phyloP scores from a whole-genome alignment of 1,140 invertebrate genomes.

The Oryctes rhinoceros region DNA sequence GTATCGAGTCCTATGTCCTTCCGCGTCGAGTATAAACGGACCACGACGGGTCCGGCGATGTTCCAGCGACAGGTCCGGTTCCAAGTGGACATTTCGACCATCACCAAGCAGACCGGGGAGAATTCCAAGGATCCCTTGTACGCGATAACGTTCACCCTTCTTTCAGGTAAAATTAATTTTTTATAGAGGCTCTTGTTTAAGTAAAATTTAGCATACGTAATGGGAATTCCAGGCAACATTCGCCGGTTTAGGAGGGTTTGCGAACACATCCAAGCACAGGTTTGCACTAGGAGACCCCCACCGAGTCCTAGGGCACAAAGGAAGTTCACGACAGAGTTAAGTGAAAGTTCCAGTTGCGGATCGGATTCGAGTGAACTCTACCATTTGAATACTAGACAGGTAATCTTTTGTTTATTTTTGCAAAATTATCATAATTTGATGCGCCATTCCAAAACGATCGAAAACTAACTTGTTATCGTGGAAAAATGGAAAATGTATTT shows the following conservation, averaged over 20 bases:
- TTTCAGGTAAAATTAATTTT: slow-evolving; percentile 77
- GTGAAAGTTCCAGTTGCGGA: slow-evolving; percentile 83
- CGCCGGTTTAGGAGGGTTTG: slow-evolving; percentile 93
- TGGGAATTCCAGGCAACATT: slow-evolving; percentile 79
- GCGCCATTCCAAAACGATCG: no score
- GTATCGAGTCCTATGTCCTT: slow-evolving; percentile 98
- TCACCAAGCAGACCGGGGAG: slow-evolving; percentile 72
- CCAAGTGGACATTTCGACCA: slow-evolving; percentile 80
- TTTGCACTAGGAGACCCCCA: slow-evolving; percentile 73
- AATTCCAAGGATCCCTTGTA: slow-evolving; percentile 85
- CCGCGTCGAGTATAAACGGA: slow-evolving; percentile 95
- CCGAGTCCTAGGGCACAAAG: slow-evolving; percentile 75
- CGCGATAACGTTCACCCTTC: slow-evolving; percentile 94
- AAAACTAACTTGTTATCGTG: no score
- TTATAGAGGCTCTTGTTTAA: neutral
- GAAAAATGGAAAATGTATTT: no score
- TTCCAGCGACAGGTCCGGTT: slow-evolving; percentile 96
- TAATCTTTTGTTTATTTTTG: slow-evolving; percentile 31
- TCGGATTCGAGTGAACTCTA: slow-evolving; percentile 82
- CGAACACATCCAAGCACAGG: slow-evolving; percentile 93
- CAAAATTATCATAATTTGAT: no score
- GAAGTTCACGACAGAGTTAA: slow-evolving; percentile 75
- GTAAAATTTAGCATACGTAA: neutral
- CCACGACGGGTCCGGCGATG: slow-evolving; percentile 91
- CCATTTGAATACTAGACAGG: slow-evolving; percentile 65